Conservation (phyloP, 2,888 invertebrate genomes). For the Coleophora flavipennella region DNA sequence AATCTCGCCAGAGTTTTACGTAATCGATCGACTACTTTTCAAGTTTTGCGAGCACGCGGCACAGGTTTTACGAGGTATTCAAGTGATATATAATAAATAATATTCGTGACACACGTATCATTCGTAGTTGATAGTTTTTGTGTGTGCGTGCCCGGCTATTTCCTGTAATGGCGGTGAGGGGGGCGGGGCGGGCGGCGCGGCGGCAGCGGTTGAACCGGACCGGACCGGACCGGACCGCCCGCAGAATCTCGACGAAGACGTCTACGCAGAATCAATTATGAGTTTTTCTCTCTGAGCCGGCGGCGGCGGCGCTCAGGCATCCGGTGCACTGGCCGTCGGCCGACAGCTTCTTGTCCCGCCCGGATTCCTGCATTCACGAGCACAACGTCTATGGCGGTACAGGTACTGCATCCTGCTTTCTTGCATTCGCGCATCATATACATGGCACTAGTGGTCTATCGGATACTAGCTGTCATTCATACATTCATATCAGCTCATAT, state of each 20-base stretch:
- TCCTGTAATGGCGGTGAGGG: conserved; percentile 26
- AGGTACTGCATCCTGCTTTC: conserved; percentile 20
- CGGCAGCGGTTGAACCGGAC: too few species aligned
- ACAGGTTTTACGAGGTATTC: too few species aligned
- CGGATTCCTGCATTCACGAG: conserved; percentile 18
- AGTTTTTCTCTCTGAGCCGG: conserved; percentile 49
- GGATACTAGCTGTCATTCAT: too few species aligned
- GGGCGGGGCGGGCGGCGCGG: too few species aligned
- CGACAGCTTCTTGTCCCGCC: conserved; percentile 20
- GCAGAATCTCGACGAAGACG: conserved; percentile 19
- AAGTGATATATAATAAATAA: too few species aligned
- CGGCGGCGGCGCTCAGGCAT: conserved; percentile 32
- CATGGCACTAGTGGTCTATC: not conserved
- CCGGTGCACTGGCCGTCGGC: conserved; percentile 26
- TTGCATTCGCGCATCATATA: conserved; percentile 5
- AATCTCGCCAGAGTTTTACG: too few species aligned
- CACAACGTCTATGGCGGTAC: conserved; percentile 8
- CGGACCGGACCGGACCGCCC: conserved; percentile 11
- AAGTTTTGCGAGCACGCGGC: too few species aligned
- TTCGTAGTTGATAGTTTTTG: too few species aligned
- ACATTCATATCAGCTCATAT: too few species aligned
- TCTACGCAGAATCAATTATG: conserved; percentile 50
- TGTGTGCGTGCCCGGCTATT: conserved; percentile 26
- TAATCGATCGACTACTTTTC: too few species aligned
- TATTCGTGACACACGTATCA: too few species aligned